These are phyloP conservation scores for Hipparchia sbordonii DNA, from an alignment of 2,888 invertebrate species.

Conservation along the genomic window DNA sequence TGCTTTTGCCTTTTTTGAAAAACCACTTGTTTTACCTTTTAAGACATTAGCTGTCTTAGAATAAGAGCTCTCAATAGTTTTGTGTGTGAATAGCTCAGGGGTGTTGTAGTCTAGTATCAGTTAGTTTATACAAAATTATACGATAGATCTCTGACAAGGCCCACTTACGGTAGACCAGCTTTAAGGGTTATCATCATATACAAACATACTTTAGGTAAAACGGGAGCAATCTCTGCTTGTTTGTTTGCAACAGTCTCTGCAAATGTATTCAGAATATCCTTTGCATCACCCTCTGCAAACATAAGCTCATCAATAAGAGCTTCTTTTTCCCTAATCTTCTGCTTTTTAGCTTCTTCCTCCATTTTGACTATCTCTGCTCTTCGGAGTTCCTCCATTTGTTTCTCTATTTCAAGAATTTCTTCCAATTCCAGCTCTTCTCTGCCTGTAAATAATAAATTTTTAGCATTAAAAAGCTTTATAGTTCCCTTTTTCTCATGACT, in stretches of 20 bases:
- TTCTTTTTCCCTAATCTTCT: constrained; percentile 93
- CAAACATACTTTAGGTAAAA: constrained; percentile 67
- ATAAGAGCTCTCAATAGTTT: no score
- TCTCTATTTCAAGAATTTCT: constrained; percentile 91
- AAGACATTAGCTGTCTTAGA: no score
- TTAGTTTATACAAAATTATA: no score
- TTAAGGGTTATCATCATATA: neutral
- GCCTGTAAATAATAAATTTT: constrained; percentile 57
- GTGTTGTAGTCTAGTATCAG: no score
- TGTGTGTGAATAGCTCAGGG: no score
- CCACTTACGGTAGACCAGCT: no score
- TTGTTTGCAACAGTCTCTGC: constrained; percentile 87
- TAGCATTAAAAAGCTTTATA: neutral
- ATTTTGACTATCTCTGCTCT: constrained; percentile 86
- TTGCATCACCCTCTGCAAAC: constrained; percentile 95
- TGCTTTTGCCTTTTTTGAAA: no score
- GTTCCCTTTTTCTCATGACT: no score
- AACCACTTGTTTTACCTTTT: no score
- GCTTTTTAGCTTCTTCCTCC: constrained; percentile 89
- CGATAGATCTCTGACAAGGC: no score
- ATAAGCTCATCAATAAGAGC: constrained; percentile 97
- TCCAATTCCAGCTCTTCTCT: constrained; percentile 94
- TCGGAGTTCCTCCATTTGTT: constrained; percentile 88
- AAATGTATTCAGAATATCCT: constrained; percentile 92
- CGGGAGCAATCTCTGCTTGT: constrained; percentile 80